Evolutionary conservation across 2,113 vertebrate species (phyloP), one percentile per base, ranked within the genome.

Genomic region (Planiliza haematocheilus): DNA sequence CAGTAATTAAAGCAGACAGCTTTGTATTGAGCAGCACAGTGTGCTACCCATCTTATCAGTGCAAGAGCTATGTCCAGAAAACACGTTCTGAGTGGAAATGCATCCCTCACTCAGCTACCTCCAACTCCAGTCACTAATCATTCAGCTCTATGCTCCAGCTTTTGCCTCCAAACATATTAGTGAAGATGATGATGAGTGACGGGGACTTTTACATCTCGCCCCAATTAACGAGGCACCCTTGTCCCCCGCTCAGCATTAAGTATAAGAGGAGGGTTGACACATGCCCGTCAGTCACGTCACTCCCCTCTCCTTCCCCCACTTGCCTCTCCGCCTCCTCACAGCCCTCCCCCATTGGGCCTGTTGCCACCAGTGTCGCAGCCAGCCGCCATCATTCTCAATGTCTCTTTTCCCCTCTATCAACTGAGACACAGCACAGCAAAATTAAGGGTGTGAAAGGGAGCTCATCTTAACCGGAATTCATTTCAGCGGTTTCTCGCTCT

Each of bases 171-270:
- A 89, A 87, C 88, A 79, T 69, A 89, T 88, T 74, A 86, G 79
- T 82, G 82, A 89, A 73, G 82, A 88, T 87, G 85, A 90, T 88
- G 77, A 75, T 81, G 86, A 92, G 66, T 85, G 86, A 90, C 90
- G 87, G 85, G 49, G 74, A 81, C 81, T 91, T 85, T 89, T 82
- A 79, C 86, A 74, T 88, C 82, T 83, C 66, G 66, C 77, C 86
- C 88, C 86, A 93, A 91, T 93, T 93, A 92, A 66, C 46, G 61
- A 83, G 79, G 60, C 67, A 55, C 58, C 71, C 75, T 52, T 77
- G 20, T 57, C 50, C 69, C 49, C 63, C 87, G 60, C 38, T 60
- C 39, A 71, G 72, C 83, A 66, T 82, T 86, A 61, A 57, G 69
- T 45, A 61, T 57, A 24, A 42, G 56, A 73, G 59, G 39, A 77